These are phyloP conservation scores for Ashinkailepas kermadecensis DNA, from an alignment of 2,888 invertebrate genomes.

Conservation along the genomic window DNA sequence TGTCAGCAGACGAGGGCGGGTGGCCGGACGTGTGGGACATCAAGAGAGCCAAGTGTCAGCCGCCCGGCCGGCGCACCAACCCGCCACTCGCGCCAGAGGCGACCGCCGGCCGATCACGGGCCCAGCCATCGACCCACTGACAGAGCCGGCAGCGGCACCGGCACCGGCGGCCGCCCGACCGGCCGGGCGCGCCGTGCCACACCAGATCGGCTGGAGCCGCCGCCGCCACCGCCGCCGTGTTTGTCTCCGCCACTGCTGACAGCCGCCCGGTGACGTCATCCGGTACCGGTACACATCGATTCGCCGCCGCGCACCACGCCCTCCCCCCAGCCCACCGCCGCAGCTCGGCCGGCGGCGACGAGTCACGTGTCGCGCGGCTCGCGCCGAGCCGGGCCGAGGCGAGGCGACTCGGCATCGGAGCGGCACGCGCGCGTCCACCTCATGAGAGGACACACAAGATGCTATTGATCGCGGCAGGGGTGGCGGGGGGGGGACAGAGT, in stretches of 20 bases:
- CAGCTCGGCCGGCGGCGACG: background rate
- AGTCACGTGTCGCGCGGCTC: background rate
- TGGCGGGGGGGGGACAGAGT: background rate
- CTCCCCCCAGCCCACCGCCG: background rate
- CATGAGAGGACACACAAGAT: background rate
- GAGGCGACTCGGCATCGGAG: background rate
- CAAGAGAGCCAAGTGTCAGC: no score
- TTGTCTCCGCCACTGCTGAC: background rate
- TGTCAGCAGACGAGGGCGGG: no score
- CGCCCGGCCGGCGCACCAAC: no score
- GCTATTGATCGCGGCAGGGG: background rate
- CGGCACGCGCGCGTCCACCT: background rate
- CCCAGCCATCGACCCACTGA: no score
- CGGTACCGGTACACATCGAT: slow-evolving; percentile 13
- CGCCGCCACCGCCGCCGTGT: background rate
- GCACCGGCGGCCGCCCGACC: no score
- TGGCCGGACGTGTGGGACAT: no score
- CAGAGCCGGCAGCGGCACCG: no score
- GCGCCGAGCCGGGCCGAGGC: background rate
- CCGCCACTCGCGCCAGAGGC: no score
- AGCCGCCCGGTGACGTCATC: background rate
- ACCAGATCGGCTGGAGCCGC: no score
- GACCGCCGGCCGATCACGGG: no score
- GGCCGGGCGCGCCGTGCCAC: no score
- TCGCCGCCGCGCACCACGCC: background rate